Conservation (phyloP, 1,140 invertebrate genomes). For the Frieseomelitta varia region DNA sequence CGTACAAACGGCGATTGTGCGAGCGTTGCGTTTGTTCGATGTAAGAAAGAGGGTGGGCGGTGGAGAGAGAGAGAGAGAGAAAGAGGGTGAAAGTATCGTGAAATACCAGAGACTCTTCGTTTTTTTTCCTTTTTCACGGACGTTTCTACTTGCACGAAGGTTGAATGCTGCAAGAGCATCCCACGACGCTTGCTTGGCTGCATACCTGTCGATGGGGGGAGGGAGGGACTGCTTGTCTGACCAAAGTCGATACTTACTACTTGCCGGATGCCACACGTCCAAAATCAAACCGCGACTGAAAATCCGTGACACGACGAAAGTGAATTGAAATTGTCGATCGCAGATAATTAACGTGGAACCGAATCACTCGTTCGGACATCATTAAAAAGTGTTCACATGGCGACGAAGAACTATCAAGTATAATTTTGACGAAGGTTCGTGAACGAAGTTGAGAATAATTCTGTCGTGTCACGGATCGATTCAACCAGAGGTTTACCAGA, state of each 20-base stretch:
- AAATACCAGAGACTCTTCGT: background rate
- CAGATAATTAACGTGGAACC: too few species aligned
- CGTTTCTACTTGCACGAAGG: background rate
- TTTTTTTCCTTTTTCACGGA: too few species aligned
- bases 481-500: background rate
- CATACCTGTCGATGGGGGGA: background rate
- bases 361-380: too few species aligned
- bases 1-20: background rate
- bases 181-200: background rate
- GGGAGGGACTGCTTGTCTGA: background rate
- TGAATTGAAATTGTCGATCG: background rate
- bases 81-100: background rate
- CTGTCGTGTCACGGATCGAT: background rate
- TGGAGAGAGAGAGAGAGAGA: background rate
- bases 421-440: background rate
- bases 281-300: background rate
- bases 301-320: background rate
- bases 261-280: conserved; percentile 13
- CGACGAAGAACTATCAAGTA: background rate
- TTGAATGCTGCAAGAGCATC: background rate
- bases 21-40: background rate
- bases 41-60: background rate
- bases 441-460: background rate
- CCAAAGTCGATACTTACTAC: conserved; percentile 55
- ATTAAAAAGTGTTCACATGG: background rate